Conservation (phyloP, 2,888 invertebrate species). For the Brachyopa scutellaris region DNA sequence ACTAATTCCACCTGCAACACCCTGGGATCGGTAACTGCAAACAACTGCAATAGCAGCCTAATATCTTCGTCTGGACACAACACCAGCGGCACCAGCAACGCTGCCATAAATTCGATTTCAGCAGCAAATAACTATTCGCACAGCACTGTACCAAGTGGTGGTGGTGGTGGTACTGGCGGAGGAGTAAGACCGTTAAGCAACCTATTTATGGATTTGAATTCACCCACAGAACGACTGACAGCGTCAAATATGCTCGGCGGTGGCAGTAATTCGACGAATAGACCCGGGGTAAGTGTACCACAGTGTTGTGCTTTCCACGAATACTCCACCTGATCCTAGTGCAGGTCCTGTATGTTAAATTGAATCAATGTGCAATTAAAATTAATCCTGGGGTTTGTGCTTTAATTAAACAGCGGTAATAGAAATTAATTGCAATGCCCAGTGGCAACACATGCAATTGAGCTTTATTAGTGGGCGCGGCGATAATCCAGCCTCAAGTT, state of each 20-base stretch:
- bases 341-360: slow-evolving; percentile 2
- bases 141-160: slow-evolving; percentile 14
- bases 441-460: slow-evolving; percentile 7
- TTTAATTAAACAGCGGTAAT: slow-evolving; percentile 39
- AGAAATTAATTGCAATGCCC: slow-evolving; percentile 63
- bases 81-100: slow-evolving; percentile 56
- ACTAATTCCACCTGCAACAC: slow-evolving; percentile 43
- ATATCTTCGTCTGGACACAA: slow-evolving; percentile 57
- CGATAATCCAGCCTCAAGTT: no score
- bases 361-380: slow-evolving; percentile 19
- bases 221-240: slow-evolving; percentile 71
- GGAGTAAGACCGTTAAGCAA: slow-evolving; percentile 52
- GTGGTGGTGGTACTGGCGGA: slow-evolving; percentile 21
- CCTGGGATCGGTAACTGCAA: slow-evolving; percentile 27
- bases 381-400: not conserved
- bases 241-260: slow-evolving; percentile 60
- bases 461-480: no score
- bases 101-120: slow-evolving; percentile 59
- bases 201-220: slow-evolving; percentile 74
- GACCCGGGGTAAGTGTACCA: slow-evolving; percentile 54
- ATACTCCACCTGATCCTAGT: slow-evolving; percentile 60
- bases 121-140: slow-evolving; percentile 49
- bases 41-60: slow-evolving; percentile 57
- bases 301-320: not conserved
- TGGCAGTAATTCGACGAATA: slow-evolving; percentile 33